Base-by-base conservation (phyloP, 2,113 vertebrate species). In the Isurus oxyrinchus region DNA sequence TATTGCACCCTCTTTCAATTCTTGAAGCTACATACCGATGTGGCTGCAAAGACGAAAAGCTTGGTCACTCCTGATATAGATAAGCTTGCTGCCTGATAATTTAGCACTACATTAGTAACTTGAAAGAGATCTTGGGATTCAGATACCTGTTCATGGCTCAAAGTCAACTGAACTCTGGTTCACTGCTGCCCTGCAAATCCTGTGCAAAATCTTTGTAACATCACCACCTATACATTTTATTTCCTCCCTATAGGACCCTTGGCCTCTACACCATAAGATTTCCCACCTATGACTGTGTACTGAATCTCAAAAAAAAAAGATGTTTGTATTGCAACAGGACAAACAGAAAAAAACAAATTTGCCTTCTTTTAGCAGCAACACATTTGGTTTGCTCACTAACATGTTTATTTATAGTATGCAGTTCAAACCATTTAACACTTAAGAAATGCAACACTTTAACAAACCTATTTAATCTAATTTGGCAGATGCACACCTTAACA, bases 371-470 rank as follows among this genome's bases (percentile, higher is more conserved):
- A 57, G 31, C 55, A 59, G 88, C 55, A 91, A 91, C 27, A 57
- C 55, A 35, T 91, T 59, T 61, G 31, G 31, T 91, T 91, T 91
- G 88, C 55, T 91, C 55, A 91, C 87, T 31, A 90, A 90, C 31
- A 35, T 59, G 88, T 91, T 91, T 91, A 91, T 91, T 91, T 61
- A 91, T 35, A 35, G 88, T 91, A 91, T 91, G 88, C 27, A 91
- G 55, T 59, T 91, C 88, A 91, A 91, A 91, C 55, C 10, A 91
- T 91, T 59, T 57, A 35, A 59, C 88, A 91, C 88, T 59, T 59
- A 91, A 59, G 27, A 91, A 91, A 61, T 91, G 88, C 25, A 91
- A 91, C 31, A 59, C 27, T 91, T 59, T 84, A 59, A 55, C 88
- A 91, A 35, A 14, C 88, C 53, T 59, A 91, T 6, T 59, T 55